Conservation (phyloP, 2,888 invertebrate species). For the Drymonia ruficornis region DNA sequence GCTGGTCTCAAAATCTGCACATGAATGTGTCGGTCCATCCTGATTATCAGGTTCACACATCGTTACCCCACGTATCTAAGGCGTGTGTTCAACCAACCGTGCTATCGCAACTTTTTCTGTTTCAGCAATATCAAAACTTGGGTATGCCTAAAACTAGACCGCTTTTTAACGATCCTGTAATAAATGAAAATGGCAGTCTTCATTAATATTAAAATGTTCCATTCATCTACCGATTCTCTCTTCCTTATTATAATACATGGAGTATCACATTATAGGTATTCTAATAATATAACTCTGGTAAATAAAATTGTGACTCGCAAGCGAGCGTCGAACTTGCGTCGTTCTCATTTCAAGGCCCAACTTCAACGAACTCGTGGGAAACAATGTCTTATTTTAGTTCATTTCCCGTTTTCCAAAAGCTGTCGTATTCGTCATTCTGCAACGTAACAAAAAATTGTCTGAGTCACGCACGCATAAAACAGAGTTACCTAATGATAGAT, state of each 20-base stretch:
- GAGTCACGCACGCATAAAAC: conserved; percentile 28
- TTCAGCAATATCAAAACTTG: background rate
- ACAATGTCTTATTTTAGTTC: conserved; percentile 26
- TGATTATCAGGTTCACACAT: no score
- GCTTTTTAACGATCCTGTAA: no score
- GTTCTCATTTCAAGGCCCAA: conserved; percentile 10
- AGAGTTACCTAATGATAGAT: conserved; percentile 26
- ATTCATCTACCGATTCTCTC: no score
- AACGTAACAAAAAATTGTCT: conserved; percentile 18
- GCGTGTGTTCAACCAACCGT: background rate
- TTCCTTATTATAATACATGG: no score
- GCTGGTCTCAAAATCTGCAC: no score
- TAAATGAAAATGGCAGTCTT: no score
- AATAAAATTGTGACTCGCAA: no score
- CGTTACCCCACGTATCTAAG: background rate
- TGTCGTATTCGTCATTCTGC: conserved; percentile 17
- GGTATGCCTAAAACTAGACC: background rate
- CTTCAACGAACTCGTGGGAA: conserved; percentile 40
- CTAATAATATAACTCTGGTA: no score
- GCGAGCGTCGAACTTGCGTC: background rate
- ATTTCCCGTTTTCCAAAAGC: conserved; percentile 34
- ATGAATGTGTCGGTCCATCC: no score
- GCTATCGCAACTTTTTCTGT: background rate
- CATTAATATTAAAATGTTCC: no score
- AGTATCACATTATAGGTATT: no score